Evolutionary conservation across 1,140 invertebrate species (phyloP).

Genomic region (Diploscapter pachys): DNA sequence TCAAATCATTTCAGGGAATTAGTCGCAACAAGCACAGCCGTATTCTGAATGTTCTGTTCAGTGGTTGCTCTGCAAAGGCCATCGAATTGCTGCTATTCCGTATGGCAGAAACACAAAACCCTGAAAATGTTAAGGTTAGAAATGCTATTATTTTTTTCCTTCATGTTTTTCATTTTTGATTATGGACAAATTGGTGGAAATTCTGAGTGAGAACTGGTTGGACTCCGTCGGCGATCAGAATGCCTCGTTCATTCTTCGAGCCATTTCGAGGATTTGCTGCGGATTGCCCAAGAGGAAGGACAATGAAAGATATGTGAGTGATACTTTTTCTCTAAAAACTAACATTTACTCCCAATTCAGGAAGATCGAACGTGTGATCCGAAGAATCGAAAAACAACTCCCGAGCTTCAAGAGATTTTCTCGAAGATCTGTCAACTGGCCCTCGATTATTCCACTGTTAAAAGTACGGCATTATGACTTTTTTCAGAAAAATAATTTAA

Average conservation of each 20-base stretch:
- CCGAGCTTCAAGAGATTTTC: constrained; percentile 11
- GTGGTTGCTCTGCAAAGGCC: constrained; percentile 8
- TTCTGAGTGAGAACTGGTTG: constrained; percentile 21
- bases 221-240: constrained; percentile 8
- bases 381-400: neutral
- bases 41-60: constrained; percentile 24
- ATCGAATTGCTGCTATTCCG: constrained; percentile 28
- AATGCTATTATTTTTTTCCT: no score
- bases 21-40: constrained; percentile 24
- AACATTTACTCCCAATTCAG: constrained; percentile 5
- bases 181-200: constrained; percentile 18
- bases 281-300: constrained; percentile 21
- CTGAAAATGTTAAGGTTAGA: neutral
- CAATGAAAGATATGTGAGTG: constrained; percentile 10
- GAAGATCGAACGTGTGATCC: constrained; percentile 1
- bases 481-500: no score
- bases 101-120: constrained; percentile 8
- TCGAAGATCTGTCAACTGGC: constrained; percentile 3
- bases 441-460: neutral
- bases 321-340: neutral
- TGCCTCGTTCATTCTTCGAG: constrained; percentile 25
- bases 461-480: neutral
- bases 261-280: constrained; percentile 25
- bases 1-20: constrained; percentile 9
- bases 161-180: neutral